Conservation (phyloP, 2,888 invertebrate genomes). For the Euclidia mi region DNA sequence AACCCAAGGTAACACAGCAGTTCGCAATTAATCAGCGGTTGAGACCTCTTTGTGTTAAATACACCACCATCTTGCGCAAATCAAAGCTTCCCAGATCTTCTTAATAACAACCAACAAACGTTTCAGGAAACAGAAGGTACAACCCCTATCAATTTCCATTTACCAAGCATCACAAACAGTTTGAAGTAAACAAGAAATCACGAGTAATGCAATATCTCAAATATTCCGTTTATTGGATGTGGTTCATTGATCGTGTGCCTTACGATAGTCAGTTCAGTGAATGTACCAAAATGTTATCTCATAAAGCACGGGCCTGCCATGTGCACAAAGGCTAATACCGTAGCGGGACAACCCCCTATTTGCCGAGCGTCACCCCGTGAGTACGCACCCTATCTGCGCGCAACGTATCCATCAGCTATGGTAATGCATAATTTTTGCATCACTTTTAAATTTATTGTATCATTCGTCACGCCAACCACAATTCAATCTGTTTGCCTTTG, state of each 20-base stretch:
- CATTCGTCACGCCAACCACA: not conserved
- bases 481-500: not conserved
- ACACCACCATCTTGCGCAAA: too few relatives aligned
- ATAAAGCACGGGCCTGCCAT: slow-evolving; percentile 58
- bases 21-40: too few relatives aligned
- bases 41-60: too few relatives aligned
- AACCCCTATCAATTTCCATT: slow-evolving; percentile 43
- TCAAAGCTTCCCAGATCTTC: too few relatives aligned
- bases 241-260: slow-evolving; percentile 21
- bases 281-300: slow-evolving; percentile 41
- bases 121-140: slow-evolving; percentile 14
- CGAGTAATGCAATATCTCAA: not conserved
- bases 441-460: slow-evolving; percentile 18
- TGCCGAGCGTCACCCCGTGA: slow-evolving; percentile 61
- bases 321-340: slow-evolving; percentile 64
- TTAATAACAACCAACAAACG: too few relatives aligned
- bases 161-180: not conserved
- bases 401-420: slow-evolving; percentile 67
- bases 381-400: slow-evolving; percentile 63
- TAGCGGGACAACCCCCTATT: slow-evolving; percentile 59
- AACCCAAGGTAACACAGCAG: too few relatives aligned
- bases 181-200: not conserved
- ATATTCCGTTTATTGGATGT: slow-evolving; percentile 13
- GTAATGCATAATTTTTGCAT: slow-evolving; percentile 64
- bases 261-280: slow-evolving; percentile 23